phyloP scores from a whole-genome alignment of 2,888 invertebrate species.

The Hofmannophila pseudospretella region DNA sequence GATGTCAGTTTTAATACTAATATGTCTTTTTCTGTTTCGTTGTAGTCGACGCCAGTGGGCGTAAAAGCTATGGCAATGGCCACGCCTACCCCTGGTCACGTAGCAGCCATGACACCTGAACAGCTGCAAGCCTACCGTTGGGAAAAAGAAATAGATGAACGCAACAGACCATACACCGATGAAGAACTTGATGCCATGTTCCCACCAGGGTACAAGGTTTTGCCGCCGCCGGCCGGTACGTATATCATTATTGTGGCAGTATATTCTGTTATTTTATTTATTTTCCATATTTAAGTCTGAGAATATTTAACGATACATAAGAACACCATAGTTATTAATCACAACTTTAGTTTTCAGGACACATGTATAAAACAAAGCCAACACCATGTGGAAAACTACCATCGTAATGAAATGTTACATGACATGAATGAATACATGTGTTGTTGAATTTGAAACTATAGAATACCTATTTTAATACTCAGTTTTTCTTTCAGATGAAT shows the following conservation, averaged over 20 bases:
- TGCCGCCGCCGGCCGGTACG: conserved; percentile 94
- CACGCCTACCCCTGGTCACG: conserved; percentile 97
- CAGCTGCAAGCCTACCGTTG: conserved; percentile 98
- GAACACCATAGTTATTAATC: conserved; percentile 64
- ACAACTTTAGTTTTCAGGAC: conserved; percentile 71
- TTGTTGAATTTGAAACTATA: conserved; percentile 42
- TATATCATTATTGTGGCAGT: conserved; percentile 20
- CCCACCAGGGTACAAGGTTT: conserved; percentile 97
- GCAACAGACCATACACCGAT: conserved; percentile 96
- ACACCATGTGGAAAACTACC: conserved; percentile 38
- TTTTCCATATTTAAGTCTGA: conserved; percentile 11
- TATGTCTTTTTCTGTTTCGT: not conserved
- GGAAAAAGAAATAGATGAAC: conserved; percentile 99
- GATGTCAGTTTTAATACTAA: too few species aligned
- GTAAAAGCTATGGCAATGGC: conserved; percentile 99
- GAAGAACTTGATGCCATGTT: conserved; percentile 99
- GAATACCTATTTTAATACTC: conserved; percentile 51
- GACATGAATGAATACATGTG: conserved; percentile 50
- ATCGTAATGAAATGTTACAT: conserved; percentile 30
- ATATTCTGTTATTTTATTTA: conserved; percentile 4
- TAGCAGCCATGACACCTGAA: conserved; percentile 99
- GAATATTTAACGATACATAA: conserved; percentile 26
- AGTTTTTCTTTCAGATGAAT: conserved; percentile 75
- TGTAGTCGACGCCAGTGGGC: conserved; percentile 87
- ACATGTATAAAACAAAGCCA: conserved; percentile 62